Evolutionary conservation across 2,888 invertebrate species (phyloP).

Genomic region (Piscicola geometra): DNA sequence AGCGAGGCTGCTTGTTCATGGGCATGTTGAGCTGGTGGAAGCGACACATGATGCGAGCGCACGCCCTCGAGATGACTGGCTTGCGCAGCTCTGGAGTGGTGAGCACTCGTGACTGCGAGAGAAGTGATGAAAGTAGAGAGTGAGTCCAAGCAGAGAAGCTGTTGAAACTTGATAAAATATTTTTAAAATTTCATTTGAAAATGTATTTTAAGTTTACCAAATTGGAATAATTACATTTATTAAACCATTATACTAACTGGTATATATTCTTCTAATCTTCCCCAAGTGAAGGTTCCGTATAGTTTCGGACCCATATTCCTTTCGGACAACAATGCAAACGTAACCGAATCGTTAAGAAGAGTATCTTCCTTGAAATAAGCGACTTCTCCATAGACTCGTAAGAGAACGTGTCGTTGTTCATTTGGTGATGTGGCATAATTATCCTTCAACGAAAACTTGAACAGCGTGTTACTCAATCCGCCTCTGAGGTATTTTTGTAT

Average conservation of each 20-base stretch:
- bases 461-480: constrained; percentile 90
- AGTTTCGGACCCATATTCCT: constrained; percentile 85
- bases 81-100: constrained; percentile 73
- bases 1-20: constrained; percentile 87
- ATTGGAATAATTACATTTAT: too few relatives aligned
- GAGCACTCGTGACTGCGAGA: constrained; percentile 74
- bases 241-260: constrained; percentile 64
- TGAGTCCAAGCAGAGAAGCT: too few relatives aligned
- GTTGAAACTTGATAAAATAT: too few relatives aligned
- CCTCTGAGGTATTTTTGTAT: constrained; percentile 59
- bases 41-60: constrained; percentile 87
- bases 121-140: too few relatives aligned
- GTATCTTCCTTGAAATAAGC: constrained; percentile 74
- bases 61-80: constrained; percentile 68
- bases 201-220: too few relatives aligned
- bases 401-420: constrained; percentile 63
- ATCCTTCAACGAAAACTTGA: constrained; percentile 79
- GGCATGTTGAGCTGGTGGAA: constrained; percentile 86
- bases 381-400: constrained; percentile 90
- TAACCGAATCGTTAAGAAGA: constrained; percentile 88
- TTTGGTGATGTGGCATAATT: constrained; percentile 58
- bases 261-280: constrained; percentile 92
- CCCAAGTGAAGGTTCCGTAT: constrained; percentile 91
- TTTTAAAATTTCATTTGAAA: too few relatives aligned
- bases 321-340: constrained; percentile 91